Base-by-base conservation (phyloP, 2,888 invertebrate species). In the Mystacides longicornis region DNA sequence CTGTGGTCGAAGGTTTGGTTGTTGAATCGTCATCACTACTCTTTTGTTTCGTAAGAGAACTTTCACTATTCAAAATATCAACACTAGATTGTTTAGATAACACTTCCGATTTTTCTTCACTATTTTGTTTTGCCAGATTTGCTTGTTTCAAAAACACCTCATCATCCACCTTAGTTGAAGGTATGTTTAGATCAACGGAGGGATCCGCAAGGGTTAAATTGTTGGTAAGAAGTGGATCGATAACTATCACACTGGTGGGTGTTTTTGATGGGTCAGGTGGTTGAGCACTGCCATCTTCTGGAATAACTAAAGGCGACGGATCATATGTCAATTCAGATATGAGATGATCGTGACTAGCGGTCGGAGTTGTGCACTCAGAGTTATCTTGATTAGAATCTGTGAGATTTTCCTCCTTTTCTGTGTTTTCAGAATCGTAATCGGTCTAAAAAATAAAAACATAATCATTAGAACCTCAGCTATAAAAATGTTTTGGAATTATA, bases 321-420 rank as follows among this genome's bases (percentile, higher is more conserved):
- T 61, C 61, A 23, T 61, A 61, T 2, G 57, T 52, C 14, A 61
- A 51, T 31, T 61, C 61, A 3, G 59, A 42, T 11, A 60, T 60
- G 11, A 61, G 55, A 27, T 59, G 58, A 47, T 77, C 76, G 64
- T 75, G 74, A 60, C 72, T 72, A 48, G 74, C 75, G 11, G 76
- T 77, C 21, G 77, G 77, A 37, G 77, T 77, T n/a, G 77, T 77
- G 67, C 77, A 77, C 65, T 76, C 77, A 0, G 76, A 76, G 69
- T 77, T 75, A 66, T 77, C 77, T 67, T 77, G 77, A 66, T 75
- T 76, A 11, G 77, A 77, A 62, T 77, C 77, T 19, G 77, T 77
- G 1, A 77, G 67, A 65, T 75, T 76, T 65, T 77, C 77, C 55
- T 77, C 77, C 55, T 77, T 75, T 63, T 77, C 77, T 9, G 77